Conservation (phyloP, 1,140 invertebrate species). For the Andricus grossulariae region DNA sequence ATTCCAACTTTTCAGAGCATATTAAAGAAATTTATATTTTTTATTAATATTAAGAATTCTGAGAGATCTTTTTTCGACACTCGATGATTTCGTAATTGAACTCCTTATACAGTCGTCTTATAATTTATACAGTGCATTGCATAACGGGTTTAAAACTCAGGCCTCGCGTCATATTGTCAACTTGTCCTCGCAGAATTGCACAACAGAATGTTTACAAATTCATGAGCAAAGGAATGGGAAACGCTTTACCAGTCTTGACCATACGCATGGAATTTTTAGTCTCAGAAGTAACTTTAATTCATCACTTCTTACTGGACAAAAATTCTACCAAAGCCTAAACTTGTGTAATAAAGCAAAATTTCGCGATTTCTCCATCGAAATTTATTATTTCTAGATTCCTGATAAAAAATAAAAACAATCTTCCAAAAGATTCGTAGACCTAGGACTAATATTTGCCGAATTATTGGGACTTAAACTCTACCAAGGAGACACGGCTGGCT, state of each 20-base stretch:
- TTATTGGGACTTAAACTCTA: no score
- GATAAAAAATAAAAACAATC: no score
- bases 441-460: no score
- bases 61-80: not conserved
- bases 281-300: no score
- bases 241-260: not conserved
- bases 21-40: not conserved
- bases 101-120: not conserved
- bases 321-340: no score
- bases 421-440: no score
- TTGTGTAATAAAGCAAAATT: no score
- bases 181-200: not conserved
- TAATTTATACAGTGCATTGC: slow-evolving; percentile 18
- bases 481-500: no score
- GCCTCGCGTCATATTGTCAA: slow-evolving; percentile 13
- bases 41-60: not conserved
- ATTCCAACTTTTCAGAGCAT: not conserved
- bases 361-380: no score
- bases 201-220: slow-evolving; percentile 17
- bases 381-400: no score
- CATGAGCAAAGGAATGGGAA: not conserved
- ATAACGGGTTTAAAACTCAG: not conserved
- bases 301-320: no score
- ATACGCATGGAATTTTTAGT: not conserved
- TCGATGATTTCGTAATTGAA: not conserved